Evolutionary conservation across 1,140 invertebrate species (phyloP).

Genomic region (Drosophila nikananu): DNA sequence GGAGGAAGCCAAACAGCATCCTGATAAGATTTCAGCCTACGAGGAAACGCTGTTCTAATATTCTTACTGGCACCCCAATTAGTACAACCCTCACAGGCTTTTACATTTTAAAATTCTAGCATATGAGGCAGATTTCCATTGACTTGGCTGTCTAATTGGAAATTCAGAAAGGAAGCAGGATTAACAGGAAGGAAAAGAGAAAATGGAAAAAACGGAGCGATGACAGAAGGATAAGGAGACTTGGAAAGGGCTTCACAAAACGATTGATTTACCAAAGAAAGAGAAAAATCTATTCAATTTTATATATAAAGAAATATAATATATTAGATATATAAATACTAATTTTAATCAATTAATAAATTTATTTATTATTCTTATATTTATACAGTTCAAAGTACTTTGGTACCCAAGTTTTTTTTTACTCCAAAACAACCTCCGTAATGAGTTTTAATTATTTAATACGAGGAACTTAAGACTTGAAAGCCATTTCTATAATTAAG

Average conservation of each 20-base stretch:
- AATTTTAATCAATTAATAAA: neutral
- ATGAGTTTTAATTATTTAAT: constrained; percentile 8
- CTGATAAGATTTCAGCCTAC: too few species aligned
- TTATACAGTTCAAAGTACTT: too few species aligned
- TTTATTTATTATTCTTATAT: too few species aligned
- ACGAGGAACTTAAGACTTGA: neutral
- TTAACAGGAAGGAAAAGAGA: neutral
- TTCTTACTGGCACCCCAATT: neutral
- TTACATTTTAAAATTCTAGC: constrained; percentile 1
- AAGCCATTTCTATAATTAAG: constrained; percentile 4
- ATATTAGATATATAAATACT: neutral
- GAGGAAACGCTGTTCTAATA: neutral
- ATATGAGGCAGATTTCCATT: constrained; percentile 44
- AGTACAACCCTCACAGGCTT: neutral
- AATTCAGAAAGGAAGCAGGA: constrained; percentile 36
- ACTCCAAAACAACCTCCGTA: neutral
- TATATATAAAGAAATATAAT: neutral
- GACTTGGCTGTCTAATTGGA: constrained; percentile 56
- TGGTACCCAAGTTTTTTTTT: neutral
- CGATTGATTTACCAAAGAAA: too few species aligned
- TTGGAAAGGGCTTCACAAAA: neutral
- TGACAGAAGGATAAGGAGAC: neutral
- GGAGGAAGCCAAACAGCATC: constrained; percentile 2
- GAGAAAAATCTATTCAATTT: neutral
- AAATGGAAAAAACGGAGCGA: neutral